Base-by-base conservation (phyloP, 2,113 vertebrate species). In the Poecile atricapillus region DNA sequence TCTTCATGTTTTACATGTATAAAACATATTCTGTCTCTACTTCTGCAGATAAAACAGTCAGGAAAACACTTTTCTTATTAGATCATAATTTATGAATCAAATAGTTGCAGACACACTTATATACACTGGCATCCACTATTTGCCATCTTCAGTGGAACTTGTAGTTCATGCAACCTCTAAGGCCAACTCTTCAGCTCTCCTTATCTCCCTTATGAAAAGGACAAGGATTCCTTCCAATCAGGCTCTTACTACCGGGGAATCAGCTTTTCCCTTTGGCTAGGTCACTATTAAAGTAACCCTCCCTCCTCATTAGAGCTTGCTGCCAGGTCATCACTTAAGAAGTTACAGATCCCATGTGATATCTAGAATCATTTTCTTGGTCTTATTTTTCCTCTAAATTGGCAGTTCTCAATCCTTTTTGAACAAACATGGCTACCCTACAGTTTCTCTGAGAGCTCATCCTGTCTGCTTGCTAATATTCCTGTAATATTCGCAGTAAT, bases 321-420 rank as follows among this genome's bases (percentile, higher is more conserved):
- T 95, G 77, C 69, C 62, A 89, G 64, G 52, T 80, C 27, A 90
- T 41, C 53, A 53, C 55, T 89, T 93, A 96, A 95, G 60, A 46
- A 60, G 18, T 74, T 76, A 91, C 22, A 94, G 46, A 79, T 83
- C 58, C 47, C 33, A 80, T 31, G 58, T 94, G 55, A 78, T 94
- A 76, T 44, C 31, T 65, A 78, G 59, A 81, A 58, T 37, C 18
- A 37, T 33, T 65, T 56, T 35, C 49, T 80, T 65, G 68, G 28
- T 49, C 55, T 75, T 77, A 68, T 39, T 87, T 91, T 89, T 84
- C 63, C 91, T 96, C 59, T 74, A 73, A 89, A 52, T 31, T 52
- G 47, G 9, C 35, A 67, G 22, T 55, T 88, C 43, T 84, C 41
- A 60, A 35, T 60, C 23, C 53, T 85, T 35, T 22, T 39, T 92